phyloP scores from a whole-genome alignment of 2,888 invertebrate species.

The Acrobasis consociella region DNA sequence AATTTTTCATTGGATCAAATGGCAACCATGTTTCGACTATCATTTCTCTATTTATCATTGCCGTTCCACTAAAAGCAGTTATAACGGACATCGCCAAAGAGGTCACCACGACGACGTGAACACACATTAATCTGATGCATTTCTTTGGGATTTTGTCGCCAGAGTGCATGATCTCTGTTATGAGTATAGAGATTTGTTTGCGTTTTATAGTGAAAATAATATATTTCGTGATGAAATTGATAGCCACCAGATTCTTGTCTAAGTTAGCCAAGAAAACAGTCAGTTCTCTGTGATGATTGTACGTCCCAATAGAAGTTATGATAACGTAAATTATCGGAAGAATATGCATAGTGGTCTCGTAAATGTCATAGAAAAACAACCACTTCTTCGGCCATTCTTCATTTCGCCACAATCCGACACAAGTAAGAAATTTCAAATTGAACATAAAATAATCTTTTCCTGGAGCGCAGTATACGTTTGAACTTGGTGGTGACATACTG shows the following conservation, averaged over 20 bases:
- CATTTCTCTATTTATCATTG: conserved; percentile 54
- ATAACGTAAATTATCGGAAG: conserved; percentile 46
- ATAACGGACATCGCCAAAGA: conserved; percentile 40
- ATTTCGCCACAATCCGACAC: conserved; percentile 63
- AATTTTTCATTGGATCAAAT: conserved; percentile 54
- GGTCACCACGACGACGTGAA: conserved; percentile 45
- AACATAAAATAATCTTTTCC: conserved; percentile 34
- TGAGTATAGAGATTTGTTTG: conserved; percentile 45
- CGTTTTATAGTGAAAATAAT: conserved; percentile 52
- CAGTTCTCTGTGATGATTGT: conserved; percentile 44
- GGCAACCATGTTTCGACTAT: conserved; percentile 66
- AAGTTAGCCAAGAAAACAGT: conserved; percentile 51
- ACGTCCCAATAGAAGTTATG: conserved; percentile 53
- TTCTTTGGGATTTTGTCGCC: conserved; percentile 54
- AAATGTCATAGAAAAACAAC: conserved; percentile 48
- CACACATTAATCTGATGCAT: conserved; percentile 50
- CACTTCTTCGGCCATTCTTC: conserved; percentile 41
- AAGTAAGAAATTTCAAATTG: conserved; percentile 59
- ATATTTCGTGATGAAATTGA: conserved; percentile 59
- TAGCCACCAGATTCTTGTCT: conserved; percentile 55
- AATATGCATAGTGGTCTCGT: conserved; percentile 46
- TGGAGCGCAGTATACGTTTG: conserved; percentile 9
- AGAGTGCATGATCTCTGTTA: conserved; percentile 55
- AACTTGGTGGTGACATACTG: conserved; percentile 1
- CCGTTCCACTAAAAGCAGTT: conserved; percentile 45